Evolutionary conservation across 2,797 vertebrate genomes (phyloP), one percentile per base, ranked within the genome.

Genomic region (Aplochiton taeniatus): DNA sequence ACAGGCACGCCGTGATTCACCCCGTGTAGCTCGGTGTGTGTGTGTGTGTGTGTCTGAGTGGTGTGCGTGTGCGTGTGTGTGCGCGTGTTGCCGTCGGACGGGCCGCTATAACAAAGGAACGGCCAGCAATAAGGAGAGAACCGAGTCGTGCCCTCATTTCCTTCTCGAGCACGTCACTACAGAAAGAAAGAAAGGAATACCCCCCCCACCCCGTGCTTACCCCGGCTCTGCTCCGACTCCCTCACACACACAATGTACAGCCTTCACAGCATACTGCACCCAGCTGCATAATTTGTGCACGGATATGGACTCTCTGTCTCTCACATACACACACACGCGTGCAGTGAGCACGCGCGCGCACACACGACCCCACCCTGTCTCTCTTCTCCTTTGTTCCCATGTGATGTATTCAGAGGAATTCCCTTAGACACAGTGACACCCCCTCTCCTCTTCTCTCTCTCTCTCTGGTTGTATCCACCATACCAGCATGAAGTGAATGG

Each of bases 81-180:
- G 31, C 6, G 31, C 6, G 31, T 31, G 3, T 31, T 6, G 54
- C 20, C 54, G 42, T 63, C 14, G 69, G 67, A 54, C 49, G 58
- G 58, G 75, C 64, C 67, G 47, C 43, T 41, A 17, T 46, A 14
- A 77, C 69, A 77, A 78, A 79, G 66, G 58, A 48, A 0, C 46
- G 67, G 56, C 61, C 77, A 82, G 80, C 80, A 87, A 83, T 73
- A 73, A 77, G 63, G 68, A n/a, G 65, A 79, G 69, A 60, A 66
- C 79, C 54, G 58, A 79, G 75, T 76, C 62, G 49, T 86, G 83
- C 76, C 85, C 87, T 77, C 85, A 83, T 87, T 89, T 85, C 77
- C 18, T 17, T 51, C 16, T 9, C 58, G 12, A 11, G 31, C 4
- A 57, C 53, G 20, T 50, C 59, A 50, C 19, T n/a, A 19, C 59